Base-by-base conservation (phyloP, 2,113 vertebrate species). In the Eurystomus gularis region DNA sequence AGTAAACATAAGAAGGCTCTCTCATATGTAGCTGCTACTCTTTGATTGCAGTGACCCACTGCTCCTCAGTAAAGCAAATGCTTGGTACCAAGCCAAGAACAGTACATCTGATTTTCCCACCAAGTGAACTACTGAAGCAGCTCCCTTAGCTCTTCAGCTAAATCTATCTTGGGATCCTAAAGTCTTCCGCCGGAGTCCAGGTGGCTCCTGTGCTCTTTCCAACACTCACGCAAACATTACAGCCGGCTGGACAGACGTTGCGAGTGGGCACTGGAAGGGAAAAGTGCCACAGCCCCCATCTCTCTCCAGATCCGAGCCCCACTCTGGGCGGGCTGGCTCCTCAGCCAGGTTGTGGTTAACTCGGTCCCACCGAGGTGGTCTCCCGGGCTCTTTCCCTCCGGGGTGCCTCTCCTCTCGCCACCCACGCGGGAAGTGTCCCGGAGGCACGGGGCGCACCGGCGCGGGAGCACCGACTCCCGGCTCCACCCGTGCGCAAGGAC, bases 41-140 rank as follows among this genome's bases (percentile, higher is more conserved):
- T 88, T 79, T 77, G 69, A 42, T 51, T 84, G 77, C 5, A 0
- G 72, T 92, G 92, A 96, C 93, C 84, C 11, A 2, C 48, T 71
- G 82, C 82, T 91, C 65, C 40, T 86, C 71, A 61, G 79, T 42
- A 75, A 96, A 54, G 65, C 76, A 72, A 96, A 71, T 0, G 4
- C 84, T 90, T 94, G 86, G 76, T 57, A 58, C 39, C 76, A 14
- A 86, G 91, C 95, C 95, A 96, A 86, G 33, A 64, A 35, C 58
- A 71, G 28, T 86, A 92, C 85, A 92, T 94, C 54, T 77, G 87
- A 94, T 90, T 95, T 94, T 96, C 94, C 92, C 95, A 97, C 96
- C 85, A 57, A 95, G 28, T 37, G 76, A 94, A 84, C 76, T 72
- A 77, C 64, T 85, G 82, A 88, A 97, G 70, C 54, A 83, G 78